These are phyloP conservation scores for Eristalinus sepulchralis DNA, from an alignment of 2,888 invertebrate species.

Conservation along the genomic window DNA sequence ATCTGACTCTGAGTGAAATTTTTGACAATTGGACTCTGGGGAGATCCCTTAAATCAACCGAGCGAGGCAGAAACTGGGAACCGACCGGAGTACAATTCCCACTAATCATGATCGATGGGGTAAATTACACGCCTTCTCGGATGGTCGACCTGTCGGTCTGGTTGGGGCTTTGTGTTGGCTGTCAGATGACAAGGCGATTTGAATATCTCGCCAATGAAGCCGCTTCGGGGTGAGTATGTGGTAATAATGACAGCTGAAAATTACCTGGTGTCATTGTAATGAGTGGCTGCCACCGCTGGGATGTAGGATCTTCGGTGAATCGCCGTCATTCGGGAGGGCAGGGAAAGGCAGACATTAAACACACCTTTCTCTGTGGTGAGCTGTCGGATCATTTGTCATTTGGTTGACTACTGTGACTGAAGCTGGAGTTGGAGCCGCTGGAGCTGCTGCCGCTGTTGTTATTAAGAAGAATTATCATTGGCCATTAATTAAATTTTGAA, in stretches of 20 bases:
- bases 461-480: conserved; percentile 60
- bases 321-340: background rate
- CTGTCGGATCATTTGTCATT: conserved; percentile 66
- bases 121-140: conserved; percentile 60
- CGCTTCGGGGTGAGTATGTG: conserved; percentile 51
- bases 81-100: conserved; percentile 50
- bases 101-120: conserved; percentile 70
- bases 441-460: conserved; percentile 50
- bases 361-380: conserved; percentile 42
- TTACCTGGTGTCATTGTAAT: conserved; percentile 53
- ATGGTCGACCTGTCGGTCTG: conserved; percentile 32
- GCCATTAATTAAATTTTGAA: conserved; percentile 66
- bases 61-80: conserved; percentile 36
- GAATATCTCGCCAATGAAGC: conserved; percentile 44
- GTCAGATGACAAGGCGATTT: conserved; percentile 69
- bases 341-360: conserved; percentile 9
- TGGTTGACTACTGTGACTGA: conserved; percentile 63
- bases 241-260: conserved; percentile 68
- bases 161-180: conserved; percentile 53
- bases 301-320: conserved; percentile 30
- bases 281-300: conserved; percentile 20
- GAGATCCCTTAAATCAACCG: conserved; percentile 63
- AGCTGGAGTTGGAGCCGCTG: conserved; percentile 32
- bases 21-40: conserved; percentile 64
- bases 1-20: conserved; percentile 63